Evolutionary conservation across 2,888 invertebrate species (phyloP).

Genomic region (Tachina grossa): DNA sequence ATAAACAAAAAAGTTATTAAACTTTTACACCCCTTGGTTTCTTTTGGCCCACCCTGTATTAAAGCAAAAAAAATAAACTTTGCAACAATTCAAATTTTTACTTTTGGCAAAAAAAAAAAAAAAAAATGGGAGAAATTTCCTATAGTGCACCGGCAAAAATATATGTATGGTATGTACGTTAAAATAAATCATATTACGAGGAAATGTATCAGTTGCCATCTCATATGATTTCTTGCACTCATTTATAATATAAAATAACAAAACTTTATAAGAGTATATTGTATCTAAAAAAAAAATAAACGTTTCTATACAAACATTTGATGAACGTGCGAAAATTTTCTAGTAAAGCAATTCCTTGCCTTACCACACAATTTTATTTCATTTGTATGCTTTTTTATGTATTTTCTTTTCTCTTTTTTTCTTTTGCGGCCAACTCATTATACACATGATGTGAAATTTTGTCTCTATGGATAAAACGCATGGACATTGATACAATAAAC

Average conservation of each 20-base stretch:
- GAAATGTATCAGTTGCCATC: neutral
- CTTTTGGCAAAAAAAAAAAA: too few species aligned
- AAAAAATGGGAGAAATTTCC: too few species aligned
- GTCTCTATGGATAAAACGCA: constrained; percentile 42
- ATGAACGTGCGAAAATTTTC: constrained; percentile 51
- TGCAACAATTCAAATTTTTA: too few species aligned
- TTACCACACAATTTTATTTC: constrained; percentile 29
- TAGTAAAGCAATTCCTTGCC: constrained; percentile 37
- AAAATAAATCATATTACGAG: neutral
- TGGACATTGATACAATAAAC: constrained; percentile 33
- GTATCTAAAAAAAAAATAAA: neutral
- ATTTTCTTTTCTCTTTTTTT: neutral
- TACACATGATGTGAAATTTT: constrained; percentile 45
- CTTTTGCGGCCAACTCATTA: constrained; percentile 41
- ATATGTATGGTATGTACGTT: too few species aligned
- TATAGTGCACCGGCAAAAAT: too few species aligned
- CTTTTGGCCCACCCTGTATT: too few species aligned
- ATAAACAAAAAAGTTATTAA: too few species aligned
- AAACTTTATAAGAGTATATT: constrained; percentile 19
- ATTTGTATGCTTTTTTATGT: constrained; percentile 3
- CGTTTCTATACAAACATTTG: constrained; percentile 18
- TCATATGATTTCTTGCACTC: neutral
- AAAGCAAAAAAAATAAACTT: too few species aligned
- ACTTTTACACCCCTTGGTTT: too few species aligned
- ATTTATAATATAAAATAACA: neutral